Evolutionary conservation across 2,113 vertebrate genomes (phyloP).

Genomic region (Antechinus flavipes): DNA sequence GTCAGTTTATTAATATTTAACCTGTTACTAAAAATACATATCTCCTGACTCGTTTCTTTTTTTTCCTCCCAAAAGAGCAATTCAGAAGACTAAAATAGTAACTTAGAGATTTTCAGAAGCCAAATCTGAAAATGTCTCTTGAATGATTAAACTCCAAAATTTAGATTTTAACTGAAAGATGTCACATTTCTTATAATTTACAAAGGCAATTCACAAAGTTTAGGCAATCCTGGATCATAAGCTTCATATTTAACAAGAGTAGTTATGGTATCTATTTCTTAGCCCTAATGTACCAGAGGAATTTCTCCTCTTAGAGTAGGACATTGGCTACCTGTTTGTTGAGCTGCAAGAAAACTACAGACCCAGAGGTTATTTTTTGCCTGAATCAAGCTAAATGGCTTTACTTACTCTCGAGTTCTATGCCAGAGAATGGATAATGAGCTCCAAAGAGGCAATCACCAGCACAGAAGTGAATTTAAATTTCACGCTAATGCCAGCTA

Average conservation of each 20-base stretch:
- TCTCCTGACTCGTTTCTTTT: constrained; percentile 70
- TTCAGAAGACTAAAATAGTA: constrained; percentile 73
- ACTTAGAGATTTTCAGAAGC: constrained; percentile 69
- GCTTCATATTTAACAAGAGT: background rate
- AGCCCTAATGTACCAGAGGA: constrained; percentile 33
- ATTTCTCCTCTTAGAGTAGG: constrained; percentile 31
- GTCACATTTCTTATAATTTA: background rate
- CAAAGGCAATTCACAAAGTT: background rate
- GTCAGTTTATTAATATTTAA: constrained; percentile 75
- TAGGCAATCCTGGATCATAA: background rate
- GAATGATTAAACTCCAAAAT: constrained; percentile 61
- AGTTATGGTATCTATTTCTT: background rate
- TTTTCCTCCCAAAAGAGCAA: constrained; percentile 75
- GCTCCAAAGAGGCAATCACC: constrained; percentile 77
- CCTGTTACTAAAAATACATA: constrained; percentile 76
- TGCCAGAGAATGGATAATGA: constrained; percentile 76
- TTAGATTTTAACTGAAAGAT: constrained; percentile 48
- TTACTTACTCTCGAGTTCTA: constrained; percentile 56
- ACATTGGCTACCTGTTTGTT: constrained; percentile 20
- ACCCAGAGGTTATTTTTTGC: constrained; percentile 68
- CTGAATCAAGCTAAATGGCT: constrained; percentile 64
- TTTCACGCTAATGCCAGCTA: constrained; percentile 79
- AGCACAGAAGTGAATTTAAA: constrained; percentile 76
- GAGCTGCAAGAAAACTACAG: constrained; percentile 36
- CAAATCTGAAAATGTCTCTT: constrained; percentile 61